Percentiles rank a stretch among this genome's conserved stretches.
phyloP scores from a whole-genome alignment of 2,113 vertebrate species.

The Callithrix jacchus region DNA sequence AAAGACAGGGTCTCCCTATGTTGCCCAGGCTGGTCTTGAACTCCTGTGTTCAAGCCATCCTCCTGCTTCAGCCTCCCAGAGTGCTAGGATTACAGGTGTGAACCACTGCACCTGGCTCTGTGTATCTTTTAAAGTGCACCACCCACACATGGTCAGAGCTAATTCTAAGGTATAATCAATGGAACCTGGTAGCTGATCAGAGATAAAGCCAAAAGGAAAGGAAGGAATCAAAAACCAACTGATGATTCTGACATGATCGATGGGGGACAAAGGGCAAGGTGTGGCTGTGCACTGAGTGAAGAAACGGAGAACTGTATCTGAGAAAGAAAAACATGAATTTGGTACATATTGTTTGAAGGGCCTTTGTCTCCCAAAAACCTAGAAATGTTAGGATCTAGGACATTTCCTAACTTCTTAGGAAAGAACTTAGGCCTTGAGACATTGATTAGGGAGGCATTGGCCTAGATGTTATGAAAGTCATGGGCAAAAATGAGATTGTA shows the following conservation, averaged over 20 bases:
- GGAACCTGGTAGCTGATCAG: not conserved
- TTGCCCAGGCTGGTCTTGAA: not conserved
- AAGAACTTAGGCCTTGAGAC: not conserved
- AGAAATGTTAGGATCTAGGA: not conserved
- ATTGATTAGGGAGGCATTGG: not conserved
- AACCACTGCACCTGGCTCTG: not conserved
- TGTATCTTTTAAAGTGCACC: not conserved
- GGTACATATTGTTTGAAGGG: not conserved
- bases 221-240: not conserved
- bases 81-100: not conserved
- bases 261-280: not conserved
- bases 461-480: not conserved
- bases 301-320: not conserved
- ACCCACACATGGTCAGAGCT: not conserved
- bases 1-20: not conserved
- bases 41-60: not conserved
- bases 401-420: not conserved
- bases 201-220: not conserved
- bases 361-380: not conserved
- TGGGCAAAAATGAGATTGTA: not conserved
- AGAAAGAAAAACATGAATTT: not conserved
- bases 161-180: not conserved
- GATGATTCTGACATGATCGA: not conserved
- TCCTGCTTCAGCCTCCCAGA: not conserved
- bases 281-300: not conserved